These are phyloP conservation scores for Brachionus angularis DNA, from an alignment of 1,140 invertebrate species.

Conservation along the genomic window DNA sequence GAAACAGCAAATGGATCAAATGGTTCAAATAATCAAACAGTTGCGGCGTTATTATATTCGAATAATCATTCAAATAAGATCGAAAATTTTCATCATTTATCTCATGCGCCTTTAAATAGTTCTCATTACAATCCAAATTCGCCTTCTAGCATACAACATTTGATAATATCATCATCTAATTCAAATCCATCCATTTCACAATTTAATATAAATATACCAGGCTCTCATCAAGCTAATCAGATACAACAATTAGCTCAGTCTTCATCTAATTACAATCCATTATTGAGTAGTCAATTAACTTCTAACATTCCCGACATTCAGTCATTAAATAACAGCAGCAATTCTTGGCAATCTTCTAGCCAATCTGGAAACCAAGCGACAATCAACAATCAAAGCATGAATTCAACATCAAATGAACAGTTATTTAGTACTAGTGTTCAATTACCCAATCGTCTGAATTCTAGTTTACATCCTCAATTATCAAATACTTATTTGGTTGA, in stretches of 20 bases:
- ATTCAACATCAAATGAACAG: background rate
- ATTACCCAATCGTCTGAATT: background rate
- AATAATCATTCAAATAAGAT: background rate
- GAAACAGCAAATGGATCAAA: slow-evolving; percentile 10
- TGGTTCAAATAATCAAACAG: background rate
- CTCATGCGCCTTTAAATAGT: background rate
- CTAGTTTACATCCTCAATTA: background rate
- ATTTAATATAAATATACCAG: background rate
- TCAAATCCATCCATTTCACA: background rate
- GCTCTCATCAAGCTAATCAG: background rate
- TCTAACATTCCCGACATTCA: no score
- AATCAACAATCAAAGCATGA: background rate
- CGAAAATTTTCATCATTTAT: background rate
- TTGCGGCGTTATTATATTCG: background rate
- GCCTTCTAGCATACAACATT: background rate
- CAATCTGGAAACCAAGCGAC: no score
- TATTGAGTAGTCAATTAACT: no score
- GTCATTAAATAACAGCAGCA: no score
- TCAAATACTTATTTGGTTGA: background rate
- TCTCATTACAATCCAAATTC: background rate
- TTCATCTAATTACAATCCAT: no score
- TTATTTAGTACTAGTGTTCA: background rate
- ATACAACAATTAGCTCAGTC: background rate
- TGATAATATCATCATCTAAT: background rate
- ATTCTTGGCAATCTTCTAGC: no score